Percentiles rank a stretch among this genome's conserved stretches.
Evolutionary conservation across 2,113 vertebrate genomes (phyloP).

Genomic region (Heterotis niloticus): DNA sequence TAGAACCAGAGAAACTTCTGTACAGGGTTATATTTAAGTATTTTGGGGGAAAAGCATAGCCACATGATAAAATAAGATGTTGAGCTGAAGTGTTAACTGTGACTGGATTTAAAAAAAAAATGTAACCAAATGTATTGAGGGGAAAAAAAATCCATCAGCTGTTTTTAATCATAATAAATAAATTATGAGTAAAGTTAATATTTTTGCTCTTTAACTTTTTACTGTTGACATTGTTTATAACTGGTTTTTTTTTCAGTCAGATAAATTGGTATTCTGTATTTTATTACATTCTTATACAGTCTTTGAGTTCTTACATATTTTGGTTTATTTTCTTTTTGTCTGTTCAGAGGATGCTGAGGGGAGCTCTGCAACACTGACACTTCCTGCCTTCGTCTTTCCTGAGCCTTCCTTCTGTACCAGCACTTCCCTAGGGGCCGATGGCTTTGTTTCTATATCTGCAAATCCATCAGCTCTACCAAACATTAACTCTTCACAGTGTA

Average conservation of each 20-base stretch:
- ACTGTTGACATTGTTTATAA: too few species aligned
- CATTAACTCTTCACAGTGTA: conserved; percentile 56
- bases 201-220: too few species aligned
- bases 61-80: too few species aligned
- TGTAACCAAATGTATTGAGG: too few species aligned
- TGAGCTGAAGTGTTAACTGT: too few species aligned
- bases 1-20: conserved; percentile 35
- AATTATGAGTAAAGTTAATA: too few species aligned
- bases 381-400: conserved; percentile 45
- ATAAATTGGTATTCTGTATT: too few species aligned
- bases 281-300: too few species aligned
- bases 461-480: conserved; percentile 52
- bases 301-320: not conserved
- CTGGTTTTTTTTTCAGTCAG: too few species aligned
- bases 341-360: conserved; percentile 73
- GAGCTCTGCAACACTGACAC: conserved; percentile 52
- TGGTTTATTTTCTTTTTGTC: conserved; percentile 28
- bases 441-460: conserved; percentile 51
- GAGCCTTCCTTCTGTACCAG: conserved; percentile 51
- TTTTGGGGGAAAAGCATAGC: too few species aligned
- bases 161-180: not conserved
- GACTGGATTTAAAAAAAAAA: too few species aligned
- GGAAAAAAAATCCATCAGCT: too few species aligned
- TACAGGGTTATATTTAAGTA: not conserved
- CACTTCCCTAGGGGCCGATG: conserved; percentile 55